Evolutionary conservation across 2,113 vertebrate species (phyloP), one percentile per base, ranked within the genome.

Genomic region (Trematocara unimaculatum): DNA sequence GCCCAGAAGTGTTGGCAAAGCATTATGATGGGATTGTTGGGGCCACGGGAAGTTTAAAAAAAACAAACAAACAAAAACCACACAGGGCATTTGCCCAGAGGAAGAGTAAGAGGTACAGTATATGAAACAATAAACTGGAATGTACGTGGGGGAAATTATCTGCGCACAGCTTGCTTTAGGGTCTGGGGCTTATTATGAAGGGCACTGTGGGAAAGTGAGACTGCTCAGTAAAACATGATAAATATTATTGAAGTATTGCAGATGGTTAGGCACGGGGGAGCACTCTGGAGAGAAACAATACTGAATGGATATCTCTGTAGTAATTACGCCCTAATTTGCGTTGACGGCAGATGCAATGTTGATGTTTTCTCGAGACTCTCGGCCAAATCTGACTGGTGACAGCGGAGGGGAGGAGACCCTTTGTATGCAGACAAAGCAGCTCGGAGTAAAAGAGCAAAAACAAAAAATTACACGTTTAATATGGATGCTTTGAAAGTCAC

Each of bases 291-390:
- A 91, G 72, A 93, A 93, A 96, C 94, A 94, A 95, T 94, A 82
- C 93, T 93, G 93, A 96, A 95, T 94, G 93, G 94, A 62, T 88
- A 87, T 90, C 93, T 89, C 91, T 91, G 88, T 90, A 74, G 89
- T 92, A 93, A 95, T 96, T 94, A 94, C 91, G 87, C 86, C 86
- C 88, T 95, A 94, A 96, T 96, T 94, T 91, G 90, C 91, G 91
- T 93, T 93, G 93, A 95, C 78, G 89, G 92, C 55, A 31, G 85
- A 93, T 55, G 51, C 55, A 18, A 38, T 29, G 88, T 87, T 83
- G 86, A 90, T 83, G 67, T 67, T 91, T 92, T 86, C 31, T 35
- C n/a, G 9, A 87, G 86, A 74, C 88, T 86, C 81, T 67, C 8
- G 67, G 70, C 87, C 90, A 42, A 60, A 84, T 84, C 85, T 87